Conservation (phyloP, 2,888 invertebrate species). For the Diaphora mendica region DNA sequence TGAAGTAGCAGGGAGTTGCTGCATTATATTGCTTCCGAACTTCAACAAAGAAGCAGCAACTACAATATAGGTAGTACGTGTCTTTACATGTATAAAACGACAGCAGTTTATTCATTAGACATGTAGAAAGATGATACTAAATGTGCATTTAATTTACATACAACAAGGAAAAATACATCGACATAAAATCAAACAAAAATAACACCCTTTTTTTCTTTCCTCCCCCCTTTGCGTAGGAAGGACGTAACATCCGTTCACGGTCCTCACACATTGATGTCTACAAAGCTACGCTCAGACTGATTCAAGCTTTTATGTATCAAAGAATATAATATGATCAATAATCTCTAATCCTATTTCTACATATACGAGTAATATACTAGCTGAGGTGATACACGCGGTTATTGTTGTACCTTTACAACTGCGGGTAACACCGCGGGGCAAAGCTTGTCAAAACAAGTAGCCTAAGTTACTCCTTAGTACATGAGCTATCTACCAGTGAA, state of each 20-base stretch:
- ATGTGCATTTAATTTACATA: not conserved
- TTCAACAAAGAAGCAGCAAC: not conserved
- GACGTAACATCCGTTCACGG: not conserved
- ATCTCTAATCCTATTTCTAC: not conserved
- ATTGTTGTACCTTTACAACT: no score
- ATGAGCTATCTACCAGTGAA: no score
- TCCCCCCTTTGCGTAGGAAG: no score
- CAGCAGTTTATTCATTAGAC: not conserved
- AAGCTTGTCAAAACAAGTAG: no score
- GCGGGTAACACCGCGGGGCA: no score
- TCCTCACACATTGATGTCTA: not conserved
- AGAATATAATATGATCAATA: not conserved
- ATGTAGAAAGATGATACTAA: no score
- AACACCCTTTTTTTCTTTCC: not conserved
- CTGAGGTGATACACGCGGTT: no score
- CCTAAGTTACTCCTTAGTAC: no score
- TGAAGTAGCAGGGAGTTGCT: not conserved
- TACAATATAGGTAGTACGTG: not conserved
- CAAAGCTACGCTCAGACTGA: not conserved
- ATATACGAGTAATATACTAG: no score
- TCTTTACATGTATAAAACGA: not conserved
- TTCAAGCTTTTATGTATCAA: not conserved
- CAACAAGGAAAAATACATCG: not conserved
- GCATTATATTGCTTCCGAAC: not conserved
- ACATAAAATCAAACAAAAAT: not conserved